Percentiles rank a stretch among this genome's conserved stretches.
phyloP scores from a whole-genome alignment of 2,888 invertebrate genomes.

The Augochlorella aurata region DNA sequence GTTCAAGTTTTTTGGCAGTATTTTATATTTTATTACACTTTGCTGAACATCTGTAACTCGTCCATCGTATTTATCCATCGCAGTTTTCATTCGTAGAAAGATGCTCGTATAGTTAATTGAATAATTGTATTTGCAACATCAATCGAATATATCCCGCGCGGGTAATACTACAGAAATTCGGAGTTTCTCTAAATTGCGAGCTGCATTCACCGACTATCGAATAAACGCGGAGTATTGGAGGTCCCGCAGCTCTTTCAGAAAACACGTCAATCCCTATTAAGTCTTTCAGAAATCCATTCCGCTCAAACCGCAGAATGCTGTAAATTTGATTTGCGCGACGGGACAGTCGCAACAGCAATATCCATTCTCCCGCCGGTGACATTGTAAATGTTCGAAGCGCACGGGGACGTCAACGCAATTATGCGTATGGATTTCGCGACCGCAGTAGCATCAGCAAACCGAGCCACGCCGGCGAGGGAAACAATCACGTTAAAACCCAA shows the following conservation, averaged over 20 bases:
- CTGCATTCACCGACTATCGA: background rate
- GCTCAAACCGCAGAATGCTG: background rate
- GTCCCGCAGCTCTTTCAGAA: background rate
- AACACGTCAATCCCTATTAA: constrained; percentile 5
- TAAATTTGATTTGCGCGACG: constrained; percentile 30
- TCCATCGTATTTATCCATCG: too few species aligned
- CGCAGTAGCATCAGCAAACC: constrained; percentile 41
- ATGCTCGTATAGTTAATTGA: too few species aligned
- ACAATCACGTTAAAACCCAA: constrained; percentile 52
- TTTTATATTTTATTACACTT: too few species aligned
- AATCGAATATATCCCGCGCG: too few species aligned
- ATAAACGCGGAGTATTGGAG: background rate
- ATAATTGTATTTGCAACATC: too few species aligned
- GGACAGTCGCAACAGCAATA: constrained; percentile 3
- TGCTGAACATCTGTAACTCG: too few species aligned
- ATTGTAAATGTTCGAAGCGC: constrained; percentile 34
- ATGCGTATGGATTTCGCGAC: constrained; percentile 46
- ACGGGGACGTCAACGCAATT: constrained; percentile 46
- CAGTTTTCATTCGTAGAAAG: too few species aligned
- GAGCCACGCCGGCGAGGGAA: constrained; percentile 23
- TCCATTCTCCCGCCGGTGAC: constrained; percentile 31
- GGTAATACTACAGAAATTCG: background rate
- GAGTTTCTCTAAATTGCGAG: background rate
- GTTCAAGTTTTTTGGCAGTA: too few species aligned
- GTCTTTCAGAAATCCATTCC: constrained; percentile 18